These are phyloP conservation scores for Notothenia coriiceps DNA, from an alignment of 2,113 vertebrate genomes.

Conservation along the genomic window DNA sequence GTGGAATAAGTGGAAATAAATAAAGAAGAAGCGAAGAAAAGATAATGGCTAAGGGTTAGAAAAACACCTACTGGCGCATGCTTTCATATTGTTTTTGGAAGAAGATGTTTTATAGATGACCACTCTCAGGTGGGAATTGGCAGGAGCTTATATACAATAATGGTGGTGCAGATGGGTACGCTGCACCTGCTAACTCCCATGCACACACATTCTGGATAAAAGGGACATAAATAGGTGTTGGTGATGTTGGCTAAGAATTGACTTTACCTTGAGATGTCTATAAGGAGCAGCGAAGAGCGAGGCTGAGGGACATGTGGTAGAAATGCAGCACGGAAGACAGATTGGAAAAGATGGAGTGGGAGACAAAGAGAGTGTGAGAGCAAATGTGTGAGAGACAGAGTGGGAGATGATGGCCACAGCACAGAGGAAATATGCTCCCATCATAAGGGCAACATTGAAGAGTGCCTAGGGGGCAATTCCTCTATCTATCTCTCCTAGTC, in stretches of 20 bases:
- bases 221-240: constrained; percentile 17
- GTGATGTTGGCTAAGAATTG: constrained; percentile 28
- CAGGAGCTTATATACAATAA: not conserved
- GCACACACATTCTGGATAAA: not conserved
- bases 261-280: not conserved
- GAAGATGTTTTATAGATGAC: not conserved
- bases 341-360: constrained; percentile 20
- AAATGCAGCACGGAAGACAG: constrained; percentile 3
- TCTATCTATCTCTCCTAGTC: constrained; percentile 41
- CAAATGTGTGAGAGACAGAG: constrained; percentile 24
- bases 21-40: constrained; percentile 10
- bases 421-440: constrained; percentile 75
- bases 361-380: constrained; percentile 22
- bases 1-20: constrained; percentile 14
- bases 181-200: not conserved
- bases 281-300: constrained; percentile 14
- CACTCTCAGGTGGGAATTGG: constrained; percentile 8
- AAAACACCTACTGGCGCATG: constrained; percentile 1
- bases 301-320: not conserved
- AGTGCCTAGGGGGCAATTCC: constrained; percentile 69
- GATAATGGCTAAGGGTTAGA: constrained; percentile 15
- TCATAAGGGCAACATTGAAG: constrained; percentile 74
- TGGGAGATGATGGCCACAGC: constrained; percentile 61
- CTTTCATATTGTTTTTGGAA: constrained; percentile 29
- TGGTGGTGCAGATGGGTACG: not conserved